Percentiles rank a stretch among this genome's conserved stretches.
Evolutionary conservation across 30 jellyfish, hydroid and myxozoan genomes (phyloP).

Genomic region (Mastigias papua): DNA sequence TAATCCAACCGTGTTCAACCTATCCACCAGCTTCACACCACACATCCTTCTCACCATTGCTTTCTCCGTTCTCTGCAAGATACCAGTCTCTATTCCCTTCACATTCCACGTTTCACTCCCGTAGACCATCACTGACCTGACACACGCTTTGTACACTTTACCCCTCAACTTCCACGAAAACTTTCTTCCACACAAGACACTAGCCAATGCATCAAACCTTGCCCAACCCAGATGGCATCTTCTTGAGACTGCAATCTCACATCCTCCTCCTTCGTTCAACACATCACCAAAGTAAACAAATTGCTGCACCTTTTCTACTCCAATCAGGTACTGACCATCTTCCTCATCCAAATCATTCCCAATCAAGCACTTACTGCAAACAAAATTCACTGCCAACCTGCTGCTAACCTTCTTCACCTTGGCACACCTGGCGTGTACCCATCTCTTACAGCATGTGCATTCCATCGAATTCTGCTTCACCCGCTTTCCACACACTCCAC

Average conservation of each 20-base stretch:
- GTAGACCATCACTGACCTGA: constrained; percentile 13
- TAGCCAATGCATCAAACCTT: background rate
- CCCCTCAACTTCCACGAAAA: constrained; percentile 13
- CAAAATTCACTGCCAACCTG: background rate
- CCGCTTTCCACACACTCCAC: constrained; percentile 31
- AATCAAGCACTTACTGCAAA: background rate
- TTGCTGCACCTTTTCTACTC: constrained; percentile 16
- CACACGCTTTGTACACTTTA: constrained; percentile 19
- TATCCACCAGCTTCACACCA: constrained; percentile 25
- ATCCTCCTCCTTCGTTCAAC: constrained; percentile 21
- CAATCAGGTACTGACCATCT: background rate
- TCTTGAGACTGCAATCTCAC: constrained; percentile 20
- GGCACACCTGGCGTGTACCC: constrained; percentile 31
- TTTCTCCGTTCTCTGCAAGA: constrained; percentile 32
- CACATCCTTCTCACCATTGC: constrained; percentile 26
- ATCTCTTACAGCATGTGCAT: constrained; percentile 6
- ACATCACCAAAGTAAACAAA: constrained; percentile 13
- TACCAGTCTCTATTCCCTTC: background rate
- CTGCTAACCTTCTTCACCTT: constrained; percentile 11
- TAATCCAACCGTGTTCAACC: background rate
- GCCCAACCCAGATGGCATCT: constrained; percentile 12
- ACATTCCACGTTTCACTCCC: constrained; percentile 45
- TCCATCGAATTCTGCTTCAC: constrained; percentile 11
- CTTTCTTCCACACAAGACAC: constrained; percentile 11
- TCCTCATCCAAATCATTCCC: background rate